Conservation (phyloP, 2,888 invertebrate genomes). For the Aleiodes alternator region DNA sequence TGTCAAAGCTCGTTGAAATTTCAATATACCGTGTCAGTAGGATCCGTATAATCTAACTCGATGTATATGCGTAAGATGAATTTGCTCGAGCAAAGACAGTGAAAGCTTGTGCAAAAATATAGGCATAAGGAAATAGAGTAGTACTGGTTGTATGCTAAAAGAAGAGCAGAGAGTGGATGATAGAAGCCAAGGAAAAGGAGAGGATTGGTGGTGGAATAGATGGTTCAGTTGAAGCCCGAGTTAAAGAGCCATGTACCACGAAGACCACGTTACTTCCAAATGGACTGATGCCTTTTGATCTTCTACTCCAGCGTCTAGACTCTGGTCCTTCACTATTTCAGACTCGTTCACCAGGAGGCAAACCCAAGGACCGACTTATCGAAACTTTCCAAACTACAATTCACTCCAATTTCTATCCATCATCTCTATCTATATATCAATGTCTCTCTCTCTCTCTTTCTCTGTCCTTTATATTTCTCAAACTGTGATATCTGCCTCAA, state of each 20-base stretch:
- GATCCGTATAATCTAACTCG: conserved; percentile 58
- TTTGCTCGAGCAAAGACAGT: conserved; percentile 46
- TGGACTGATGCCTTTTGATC: conserved; percentile 69
- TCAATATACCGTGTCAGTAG: conserved; percentile 52
- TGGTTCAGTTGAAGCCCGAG: conserved; percentile 46
- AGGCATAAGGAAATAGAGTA: conserved; percentile 19
- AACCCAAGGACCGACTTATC: conserved; percentile 63
- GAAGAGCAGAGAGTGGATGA: conserved; percentile 30
- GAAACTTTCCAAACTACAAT: conserved; percentile 64
- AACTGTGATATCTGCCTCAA: conserved; percentile 59
- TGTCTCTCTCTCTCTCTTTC: neutral
- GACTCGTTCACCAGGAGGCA: conserved; percentile 33
- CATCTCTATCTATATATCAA: neutral
- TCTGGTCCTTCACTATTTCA: conserved; percentile 54
- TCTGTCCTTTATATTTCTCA: neutral
- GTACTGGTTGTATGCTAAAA: conserved; percentile 19
- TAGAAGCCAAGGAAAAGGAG: conserved; percentile 33
- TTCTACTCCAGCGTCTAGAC: conserved; percentile 62
- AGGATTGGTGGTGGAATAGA: conserved; percentile 42
- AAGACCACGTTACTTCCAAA: conserved; percentile 69
- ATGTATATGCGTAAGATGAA: conserved; percentile 31
- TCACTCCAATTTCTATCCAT: conserved; percentile 5
- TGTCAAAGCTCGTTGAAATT: conserved; percentile 60
- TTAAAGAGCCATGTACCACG: conserved; percentile 46
- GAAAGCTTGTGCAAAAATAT: conserved; percentile 23